Evolutionary conservation across 2,113 vertebrate species (phyloP).

Genomic region (Dicerorhinus sumatrensis): DNA sequence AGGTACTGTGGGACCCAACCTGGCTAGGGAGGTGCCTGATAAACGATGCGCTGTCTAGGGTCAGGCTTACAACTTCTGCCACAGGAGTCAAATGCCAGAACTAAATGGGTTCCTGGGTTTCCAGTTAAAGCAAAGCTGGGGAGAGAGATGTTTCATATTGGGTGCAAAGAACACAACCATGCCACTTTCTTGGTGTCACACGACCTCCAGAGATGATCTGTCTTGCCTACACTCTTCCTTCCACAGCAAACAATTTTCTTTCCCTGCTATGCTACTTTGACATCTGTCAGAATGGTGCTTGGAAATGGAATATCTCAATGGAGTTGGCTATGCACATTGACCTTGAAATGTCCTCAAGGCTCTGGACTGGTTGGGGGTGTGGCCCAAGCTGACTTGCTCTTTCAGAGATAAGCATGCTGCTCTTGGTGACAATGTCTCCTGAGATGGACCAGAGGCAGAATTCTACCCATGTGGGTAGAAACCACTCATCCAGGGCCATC

Average conservation of each 20-base stretch:
- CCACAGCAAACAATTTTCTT: not conserved
- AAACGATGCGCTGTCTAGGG: not conserved
- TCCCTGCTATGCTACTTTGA: not conserved
- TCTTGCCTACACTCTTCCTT: not conserved
- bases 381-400: not conserved
- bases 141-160: not conserved
- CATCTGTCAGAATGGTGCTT: not conserved
- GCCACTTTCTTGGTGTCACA: not conserved
- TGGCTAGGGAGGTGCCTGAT: not conserved
- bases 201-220: not conserved
- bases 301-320: not conserved
- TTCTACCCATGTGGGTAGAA: not conserved
- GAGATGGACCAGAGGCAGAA: conserved; percentile 22
- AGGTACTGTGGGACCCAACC: not conserved
- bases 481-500: not conserved
- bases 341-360: not conserved
- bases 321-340: not conserved
- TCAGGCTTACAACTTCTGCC: not conserved
- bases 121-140: not conserved
- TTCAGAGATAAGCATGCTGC: not conserved
- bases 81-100: not conserved
- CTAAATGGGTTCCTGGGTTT: not conserved
- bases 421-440: not conserved
- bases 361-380: not conserved
- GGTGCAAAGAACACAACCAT: not conserved